A percentile compares a stretch with the other conserved stretches of the same genome.
These are phyloP conservation scores for Drepana falcataria DNA, from an alignment of 2,888 invertebrate species.

Conservation along the genomic window DNA sequence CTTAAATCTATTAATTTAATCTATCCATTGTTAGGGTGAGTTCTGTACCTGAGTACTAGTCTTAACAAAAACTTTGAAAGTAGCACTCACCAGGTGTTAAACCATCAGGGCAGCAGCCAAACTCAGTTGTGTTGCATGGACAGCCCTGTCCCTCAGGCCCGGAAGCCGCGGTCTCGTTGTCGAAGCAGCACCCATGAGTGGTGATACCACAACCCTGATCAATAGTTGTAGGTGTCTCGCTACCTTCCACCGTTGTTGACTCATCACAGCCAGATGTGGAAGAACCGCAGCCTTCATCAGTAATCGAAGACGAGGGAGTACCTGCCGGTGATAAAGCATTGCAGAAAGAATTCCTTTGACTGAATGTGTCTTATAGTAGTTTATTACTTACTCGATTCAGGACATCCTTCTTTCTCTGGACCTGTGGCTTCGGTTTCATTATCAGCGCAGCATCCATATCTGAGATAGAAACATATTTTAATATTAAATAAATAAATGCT, in stretches of 20 bases:
- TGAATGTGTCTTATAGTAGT: neutral
- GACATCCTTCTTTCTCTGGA: slow-evolving; percentile 73
- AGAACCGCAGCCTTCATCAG: neutral
- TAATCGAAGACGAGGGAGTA: neutral
- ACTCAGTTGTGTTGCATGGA: slow-evolving; percentile 79
- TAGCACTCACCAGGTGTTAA: slow-evolving; percentile 74
- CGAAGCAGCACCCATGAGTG: slow-evolving; percentile 87
- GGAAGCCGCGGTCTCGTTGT: slow-evolving; percentile 79
- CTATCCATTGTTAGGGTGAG: neutral
- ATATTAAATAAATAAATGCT: too few relatives aligned
- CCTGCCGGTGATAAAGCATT: neutral
- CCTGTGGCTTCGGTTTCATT: slow-evolving; percentile 82
- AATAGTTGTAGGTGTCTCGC: slow-evolving; percentile 9
- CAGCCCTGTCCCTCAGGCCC: slow-evolving; percentile 84
- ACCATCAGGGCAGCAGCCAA: slow-evolving; percentile 87
- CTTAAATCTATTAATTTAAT: too few relatives aligned
- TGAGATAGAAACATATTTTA: slow-evolving; percentile 15
- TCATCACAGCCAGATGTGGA: slow-evolving; percentile 2
- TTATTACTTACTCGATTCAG: slow-evolving; percentile 42
- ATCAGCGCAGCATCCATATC: slow-evolving; percentile 86
- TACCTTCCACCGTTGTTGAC: slow-evolving; percentile 3
- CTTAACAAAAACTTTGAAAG: neutral
- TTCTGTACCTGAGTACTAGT: neutral
- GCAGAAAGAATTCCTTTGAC: too few relatives aligned
- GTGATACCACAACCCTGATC: slow-evolving; percentile 69